Evolutionary conservation across 2,888 invertebrate genomes (phyloP).

Genomic region (Meandrusa payeni): DNA sequence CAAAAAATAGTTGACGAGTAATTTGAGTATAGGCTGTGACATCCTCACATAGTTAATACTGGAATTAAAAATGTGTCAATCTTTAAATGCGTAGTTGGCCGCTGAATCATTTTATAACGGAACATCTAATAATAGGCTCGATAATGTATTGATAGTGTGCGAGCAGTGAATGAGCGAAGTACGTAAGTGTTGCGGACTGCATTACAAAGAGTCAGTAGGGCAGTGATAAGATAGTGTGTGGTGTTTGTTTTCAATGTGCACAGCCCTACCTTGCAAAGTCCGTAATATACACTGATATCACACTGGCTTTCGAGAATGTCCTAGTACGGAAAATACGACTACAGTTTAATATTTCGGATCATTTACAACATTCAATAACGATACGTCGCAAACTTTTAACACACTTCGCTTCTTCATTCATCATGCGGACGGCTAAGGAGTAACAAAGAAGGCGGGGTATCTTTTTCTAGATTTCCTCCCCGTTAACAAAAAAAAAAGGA

Average conservation of each 20-base stretch:
- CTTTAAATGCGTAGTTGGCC: conserved; percentile 13
- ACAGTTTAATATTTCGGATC: conserved; percentile 1
- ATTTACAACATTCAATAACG: not conserved
- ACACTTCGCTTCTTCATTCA: too few relatives aligned
- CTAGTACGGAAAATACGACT: not conserved
- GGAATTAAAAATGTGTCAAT: conserved; percentile 12
- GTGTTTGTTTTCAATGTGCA: not conserved
- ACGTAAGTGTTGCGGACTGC: conserved; percentile 4
- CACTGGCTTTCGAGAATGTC: not conserved
- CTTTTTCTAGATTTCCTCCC: too few relatives aligned
- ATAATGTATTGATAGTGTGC: conserved; percentile 27
- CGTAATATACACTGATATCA: conserved; percentile 2
- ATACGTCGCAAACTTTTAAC: not conserved
- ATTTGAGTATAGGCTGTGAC: too few relatives aligned
- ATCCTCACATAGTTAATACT: too few relatives aligned
- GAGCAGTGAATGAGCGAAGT: conserved; percentile 26
- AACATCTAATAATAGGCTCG: conserved; percentile 27
- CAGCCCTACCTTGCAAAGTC: conserved; percentile 13
- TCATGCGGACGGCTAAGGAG: too few relatives aligned
- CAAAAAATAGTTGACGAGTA: too few relatives aligned
- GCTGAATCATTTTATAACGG: conserved; percentile 23
- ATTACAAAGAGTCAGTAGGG: conserved; percentile 29
- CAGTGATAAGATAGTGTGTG: conserved; percentile 27
- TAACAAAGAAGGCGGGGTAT: too few relatives aligned
- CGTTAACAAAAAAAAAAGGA: too few relatives aligned